Base-by-base conservation (phyloP, 2,888 invertebrate genomes). In the Halocaridina rubra region DNA sequence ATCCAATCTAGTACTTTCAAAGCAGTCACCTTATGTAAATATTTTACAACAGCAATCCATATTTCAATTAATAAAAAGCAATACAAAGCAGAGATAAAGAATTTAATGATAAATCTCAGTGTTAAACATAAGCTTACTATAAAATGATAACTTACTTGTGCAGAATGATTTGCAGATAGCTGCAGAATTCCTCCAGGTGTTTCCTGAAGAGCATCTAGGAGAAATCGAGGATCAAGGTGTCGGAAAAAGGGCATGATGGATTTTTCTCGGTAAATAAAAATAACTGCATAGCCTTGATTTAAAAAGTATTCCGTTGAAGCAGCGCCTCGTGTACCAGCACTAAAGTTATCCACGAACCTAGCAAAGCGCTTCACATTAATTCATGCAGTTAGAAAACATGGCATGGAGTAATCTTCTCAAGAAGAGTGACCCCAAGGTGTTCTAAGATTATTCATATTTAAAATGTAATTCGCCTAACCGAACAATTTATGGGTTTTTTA, bases 301-400 rank as follows among this genome's bases (percentile, higher is more conserved):
- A 99, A 93, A 92, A 99, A 99, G 91, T 98, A 96, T 93, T 99
- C 99, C 0, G 98, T 95, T 0, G 98, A 98, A 0, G 97, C 94
- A 0, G 99, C 95, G 27, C 99, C 99, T 88, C 99, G 93, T 0
- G 96, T 97, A 69, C 99, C 99, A 22, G 97, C 96, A 91, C 98
- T 99, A 92, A 99, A 99, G 92, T 99, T 99, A 91, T 99, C 99
- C 80, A 99, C 97, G 91, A 97, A 99, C 76, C 99, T 94, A 0
- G 99, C 71, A 27, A 57, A 61, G 46, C 22, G 3, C 33, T 19
- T 39, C 4, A 19, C 3, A 3, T 8, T n/a, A 33, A 22, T n/a
- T n/a, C 13, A 74, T 74, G 22, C 19, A 39, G 10, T 22, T 19
- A 72, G 19, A 32, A 67, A 8, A 8, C 67, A 22, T 59, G 19